Evolutionary conservation across 2,113 vertebrate species (phyloP), one percentile per base, ranked within the genome.

Genomic region (Varanus komodoensis): DNA sequence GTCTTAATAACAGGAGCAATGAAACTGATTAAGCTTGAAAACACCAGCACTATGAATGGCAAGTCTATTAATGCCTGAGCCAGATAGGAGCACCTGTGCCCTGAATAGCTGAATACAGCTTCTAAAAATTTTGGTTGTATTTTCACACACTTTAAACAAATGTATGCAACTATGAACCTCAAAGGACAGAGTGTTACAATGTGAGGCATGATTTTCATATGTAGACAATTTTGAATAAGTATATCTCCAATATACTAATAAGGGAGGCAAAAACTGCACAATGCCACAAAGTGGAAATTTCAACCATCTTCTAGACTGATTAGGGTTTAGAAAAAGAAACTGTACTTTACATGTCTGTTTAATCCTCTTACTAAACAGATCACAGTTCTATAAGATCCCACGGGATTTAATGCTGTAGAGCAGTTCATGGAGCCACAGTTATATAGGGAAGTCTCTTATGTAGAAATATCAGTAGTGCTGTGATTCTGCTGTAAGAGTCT

Each of bases 1-100:
- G 50, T 88, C 21, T 71, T 88, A 54, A 54, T 71, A 81, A 80
- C 25, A 34, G 64, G 32, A 88, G 67, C 14, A 88, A 88, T 88
- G 68, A 71, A 82, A 82, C 6, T 57, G 78, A 81, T 81, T 81
- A 82, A 74, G 68, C n/a, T 6, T 73, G 48, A 73, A 73, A 61
- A 50, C 34, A 74, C 48, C 75, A 68, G 17, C n/a, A 77, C 79
- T 19, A 44, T 74, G n/a, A 38, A 32, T 74, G 87, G 69, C 52
- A 82, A 54, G 25, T 11, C 57, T 6, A 69, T 74, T 89, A 74
- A 82, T 73, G 34, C 15, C 77, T 52, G 50, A 32, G 48, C 64
- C 9, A 89, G 52, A 44, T 74, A 83, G 34, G 32, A 44, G 52
- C 25, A 48, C 34, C 54, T 61, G 34, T 32, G 71, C 15, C 34